A percentile compares a stretch with the other conserved stretches of the same genome.
phyloP scores from a whole-genome alignment of 2,888 invertebrate species.

The Lepas anatifera region DNA sequence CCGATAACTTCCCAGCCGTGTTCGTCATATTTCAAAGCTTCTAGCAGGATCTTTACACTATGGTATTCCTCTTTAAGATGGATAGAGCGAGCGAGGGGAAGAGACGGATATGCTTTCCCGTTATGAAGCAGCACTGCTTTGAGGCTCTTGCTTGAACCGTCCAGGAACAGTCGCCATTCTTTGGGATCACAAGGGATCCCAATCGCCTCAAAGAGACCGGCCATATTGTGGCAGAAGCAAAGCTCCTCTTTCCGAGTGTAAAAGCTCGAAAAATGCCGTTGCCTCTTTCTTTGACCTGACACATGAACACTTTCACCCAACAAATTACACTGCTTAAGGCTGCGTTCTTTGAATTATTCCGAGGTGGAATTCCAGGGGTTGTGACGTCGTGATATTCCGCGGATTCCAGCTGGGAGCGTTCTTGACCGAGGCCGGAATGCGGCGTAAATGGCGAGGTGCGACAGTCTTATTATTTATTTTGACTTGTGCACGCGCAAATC shows the following conservation, averaged over 20 bases:
- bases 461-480: too few relatives aligned
- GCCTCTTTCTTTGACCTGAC: slow-evolving; percentile 1
- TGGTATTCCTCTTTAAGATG: slow-evolving; percentile 29
- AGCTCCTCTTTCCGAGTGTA: background rate
- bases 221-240: slow-evolving; percentile 11
- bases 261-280: background rate
- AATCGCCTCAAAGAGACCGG: slow-evolving; percentile 7
- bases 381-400: too few relatives aligned
- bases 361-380: too few relatives aligned
- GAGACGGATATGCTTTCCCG: slow-evolving; percentile 28
- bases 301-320: slow-evolving; percentile 15
- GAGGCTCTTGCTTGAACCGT: slow-evolving; percentile 17
- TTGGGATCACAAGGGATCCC: background rate
- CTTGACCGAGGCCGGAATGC: too few relatives aligned
- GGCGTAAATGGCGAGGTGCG: too few relatives aligned
- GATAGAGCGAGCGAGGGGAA: slow-evolving; percentile 30
- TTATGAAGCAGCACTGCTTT: slow-evolving; percentile 26
- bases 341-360: too few relatives aligned
- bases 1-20: slow-evolving; percentile 27
- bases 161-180: slow-evolving; percentile 19
- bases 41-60: slow-evolving; percentile 28
- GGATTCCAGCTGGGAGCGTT: too few relatives aligned
- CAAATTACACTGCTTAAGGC: slow-evolving; percentile 14
- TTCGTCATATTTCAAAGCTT: slow-evolving; percentile 28
- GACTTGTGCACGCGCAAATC: too few relatives aligned